phyloP scores from a whole-genome alignment of 2,797 vertebrate genomes.

The Lophius americanus region DNA sequence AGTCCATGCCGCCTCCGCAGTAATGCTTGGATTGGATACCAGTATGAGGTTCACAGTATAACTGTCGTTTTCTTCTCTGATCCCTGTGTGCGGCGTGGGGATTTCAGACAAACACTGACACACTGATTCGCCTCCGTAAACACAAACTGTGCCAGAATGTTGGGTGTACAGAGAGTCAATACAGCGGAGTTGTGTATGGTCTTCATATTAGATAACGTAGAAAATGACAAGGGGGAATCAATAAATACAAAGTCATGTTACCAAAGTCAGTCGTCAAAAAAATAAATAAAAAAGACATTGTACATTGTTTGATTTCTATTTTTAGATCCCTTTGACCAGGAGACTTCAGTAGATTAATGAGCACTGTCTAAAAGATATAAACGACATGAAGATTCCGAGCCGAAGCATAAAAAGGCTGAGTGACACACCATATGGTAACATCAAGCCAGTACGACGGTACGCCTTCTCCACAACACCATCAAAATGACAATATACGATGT shows the following conservation, averaged over 20 bases:
- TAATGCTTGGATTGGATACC: conserved; percentile 64
- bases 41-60: conserved; percentile 44
- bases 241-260: conserved; percentile 15
- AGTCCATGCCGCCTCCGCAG: conserved; percentile 53
- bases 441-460: conserved; percentile 2
- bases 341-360: conserved; percentile 17
- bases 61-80: conserved; percentile 57
- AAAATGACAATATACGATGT: conserved; percentile 30
- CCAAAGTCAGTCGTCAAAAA: conserved; percentile 11
- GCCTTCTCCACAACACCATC: conserved; percentile 13
- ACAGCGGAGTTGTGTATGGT: conserved; percentile 18
- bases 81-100: conserved; percentile 64
- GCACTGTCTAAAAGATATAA: conserved; percentile 16
- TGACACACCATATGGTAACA: conserved; percentile 4
- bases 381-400: conserved; percentile 7
- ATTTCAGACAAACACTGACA: conserved; percentile 66
- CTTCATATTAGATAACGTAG: conserved; percentile 32
- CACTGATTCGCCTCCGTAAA: conserved; percentile 62
- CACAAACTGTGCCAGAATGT: conserved; percentile 57
- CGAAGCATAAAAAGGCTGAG: conserved; percentile 1
- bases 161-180: conserved; percentile 31
- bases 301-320: neutral
- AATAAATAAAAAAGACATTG: neutral
- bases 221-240: conserved; percentile 25
- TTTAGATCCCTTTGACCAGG: neutral